Evolutionary conservation across 92 coral and sea anemone genomes (phyloP).

Genomic region (Umimayanthus chanpuru): DNA sequence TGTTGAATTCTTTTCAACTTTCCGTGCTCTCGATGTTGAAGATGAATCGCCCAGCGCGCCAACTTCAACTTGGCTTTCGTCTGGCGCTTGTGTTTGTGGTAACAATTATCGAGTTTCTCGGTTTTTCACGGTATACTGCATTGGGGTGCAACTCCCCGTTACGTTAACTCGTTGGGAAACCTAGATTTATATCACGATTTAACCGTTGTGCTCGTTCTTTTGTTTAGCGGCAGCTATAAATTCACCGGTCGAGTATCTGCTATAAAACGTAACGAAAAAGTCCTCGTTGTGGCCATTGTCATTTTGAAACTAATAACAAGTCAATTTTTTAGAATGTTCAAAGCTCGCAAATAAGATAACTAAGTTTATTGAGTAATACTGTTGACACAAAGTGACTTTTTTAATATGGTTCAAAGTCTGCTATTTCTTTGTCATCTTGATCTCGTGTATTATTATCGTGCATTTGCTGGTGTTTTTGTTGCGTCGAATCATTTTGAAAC

Average conservation of each 20-base stretch:
- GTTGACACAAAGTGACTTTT: background rate
- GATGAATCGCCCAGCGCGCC: background rate
- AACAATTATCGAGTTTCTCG: background rate
- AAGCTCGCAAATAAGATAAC: background rate
- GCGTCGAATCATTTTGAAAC: background rate
- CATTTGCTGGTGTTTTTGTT: conserved; percentile 18
- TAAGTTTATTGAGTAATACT: background rate
- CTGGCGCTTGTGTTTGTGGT: background rate
- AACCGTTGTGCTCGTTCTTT: background rate
- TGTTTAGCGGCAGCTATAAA: background rate
- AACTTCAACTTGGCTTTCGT: background rate
- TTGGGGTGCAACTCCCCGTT: background rate
- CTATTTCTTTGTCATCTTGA: background rate
- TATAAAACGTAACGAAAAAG: background rate
- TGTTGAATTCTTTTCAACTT: background rate
- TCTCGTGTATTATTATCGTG: background rate
- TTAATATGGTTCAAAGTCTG: background rate
- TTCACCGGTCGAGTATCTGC: background rate
- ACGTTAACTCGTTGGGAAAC: too few relatives aligned
- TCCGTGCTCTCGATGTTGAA: background rate
- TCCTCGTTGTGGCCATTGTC: too few relatives aligned
- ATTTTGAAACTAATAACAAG: background rate
- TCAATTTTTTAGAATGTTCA: background rate
- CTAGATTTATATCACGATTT: too few relatives aligned
- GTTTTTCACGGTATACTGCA: background rate